Evolutionary conservation across 2,888 invertebrate genomes (phyloP).

Genomic region (Lasioglossum malachurum): DNA sequence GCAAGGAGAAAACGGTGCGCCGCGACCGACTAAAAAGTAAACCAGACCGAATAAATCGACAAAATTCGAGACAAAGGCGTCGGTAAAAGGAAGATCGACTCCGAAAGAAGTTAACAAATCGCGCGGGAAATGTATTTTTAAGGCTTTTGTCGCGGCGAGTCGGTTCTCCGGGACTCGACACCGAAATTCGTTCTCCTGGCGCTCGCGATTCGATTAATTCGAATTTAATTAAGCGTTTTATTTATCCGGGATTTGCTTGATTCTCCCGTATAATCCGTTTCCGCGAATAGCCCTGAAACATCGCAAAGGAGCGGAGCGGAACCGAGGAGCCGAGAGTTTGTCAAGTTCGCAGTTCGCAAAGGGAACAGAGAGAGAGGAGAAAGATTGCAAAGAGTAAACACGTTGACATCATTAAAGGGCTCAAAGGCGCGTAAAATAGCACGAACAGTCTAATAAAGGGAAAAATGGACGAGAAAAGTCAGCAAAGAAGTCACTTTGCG

Average conservation of each 20-base stretch:
- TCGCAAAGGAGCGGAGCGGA: neutral
- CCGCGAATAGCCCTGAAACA: neutral
- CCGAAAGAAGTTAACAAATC: neutral
- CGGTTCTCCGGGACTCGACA: neutral
- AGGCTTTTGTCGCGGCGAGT: neutral
- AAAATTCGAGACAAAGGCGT: neutral
- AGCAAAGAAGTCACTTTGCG: constrained; percentile 40
- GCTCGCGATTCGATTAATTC: constrained; percentile 1
- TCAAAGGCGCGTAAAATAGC: constrained; percentile 28
- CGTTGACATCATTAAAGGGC: constrained; percentile 24
- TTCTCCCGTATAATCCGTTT: constrained; percentile 8
- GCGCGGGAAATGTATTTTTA: neutral
- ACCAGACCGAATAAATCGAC: constrained; percentile 1
- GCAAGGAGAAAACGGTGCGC: neutral
- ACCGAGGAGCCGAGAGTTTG: neutral
- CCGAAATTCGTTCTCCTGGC: neutral
- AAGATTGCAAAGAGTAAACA: constrained; percentile 19
- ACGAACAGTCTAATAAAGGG: constrained; percentile 27
- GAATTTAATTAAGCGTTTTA: neutral
- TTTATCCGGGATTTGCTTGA: neutral
- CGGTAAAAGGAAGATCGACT: neutral
- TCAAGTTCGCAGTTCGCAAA: constrained; percentile 6
- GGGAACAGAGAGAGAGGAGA: constrained; percentile 5
- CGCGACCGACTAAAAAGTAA: neutral
- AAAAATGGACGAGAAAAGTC: constrained; percentile 45